phyloP scores from a whole-genome alignment of 2,888 invertebrate species.

The Leptopilina syphax region DNA sequence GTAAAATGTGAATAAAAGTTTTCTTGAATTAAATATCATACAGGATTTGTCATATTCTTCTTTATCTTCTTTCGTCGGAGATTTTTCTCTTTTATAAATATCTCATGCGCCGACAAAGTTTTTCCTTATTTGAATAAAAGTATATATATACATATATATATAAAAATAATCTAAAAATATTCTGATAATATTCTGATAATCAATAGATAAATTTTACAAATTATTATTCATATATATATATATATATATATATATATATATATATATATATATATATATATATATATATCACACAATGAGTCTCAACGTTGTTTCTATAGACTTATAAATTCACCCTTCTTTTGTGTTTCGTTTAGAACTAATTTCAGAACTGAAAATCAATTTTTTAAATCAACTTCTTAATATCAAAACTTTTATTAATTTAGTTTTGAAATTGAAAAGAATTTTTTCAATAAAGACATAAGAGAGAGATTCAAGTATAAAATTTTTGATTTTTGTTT shows the following conservation, averaged over 20 bases:
- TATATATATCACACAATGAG: no score
- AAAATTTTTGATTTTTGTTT: neutral
- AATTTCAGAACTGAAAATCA: no score
- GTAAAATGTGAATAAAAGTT: slow-evolving; percentile 7
- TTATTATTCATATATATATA: no score
- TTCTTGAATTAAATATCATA: slow-evolving; percentile 18
- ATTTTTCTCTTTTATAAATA: slow-evolving; percentile 1
- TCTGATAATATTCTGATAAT: neutral
- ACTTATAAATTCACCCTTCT: no score
- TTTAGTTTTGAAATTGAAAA: no score
- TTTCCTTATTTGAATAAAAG: neutral
- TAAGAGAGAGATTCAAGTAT: neutral
- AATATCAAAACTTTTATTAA: no score
- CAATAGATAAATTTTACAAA: neutral
- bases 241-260: no score
- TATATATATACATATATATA: neutral
- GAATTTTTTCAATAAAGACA: no score
- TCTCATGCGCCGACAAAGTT: neutral
- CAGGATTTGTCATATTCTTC: slow-evolving; percentile 5
- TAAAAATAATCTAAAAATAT: neutral
- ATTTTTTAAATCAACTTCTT: no score
- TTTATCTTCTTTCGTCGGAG: neutral
- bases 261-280: no score
- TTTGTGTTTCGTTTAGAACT: no score
- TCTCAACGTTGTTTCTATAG: no score